Evolutionary conservation across 2,113 vertebrate genomes (phyloP).

Genomic region (Euleptes europaea): DNA sequence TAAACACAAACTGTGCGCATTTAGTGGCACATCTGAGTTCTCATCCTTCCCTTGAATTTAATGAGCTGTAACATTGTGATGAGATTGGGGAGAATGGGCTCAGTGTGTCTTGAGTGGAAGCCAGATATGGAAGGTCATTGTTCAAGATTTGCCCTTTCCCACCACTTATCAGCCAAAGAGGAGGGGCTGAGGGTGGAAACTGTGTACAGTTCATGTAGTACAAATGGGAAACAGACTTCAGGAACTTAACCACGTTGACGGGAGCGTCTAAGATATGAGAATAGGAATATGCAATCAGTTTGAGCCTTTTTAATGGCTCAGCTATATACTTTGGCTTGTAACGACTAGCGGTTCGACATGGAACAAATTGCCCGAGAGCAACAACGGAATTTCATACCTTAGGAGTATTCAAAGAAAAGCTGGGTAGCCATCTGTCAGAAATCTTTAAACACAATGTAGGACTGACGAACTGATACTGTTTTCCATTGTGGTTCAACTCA

Average conservation of each 20-base stretch:
- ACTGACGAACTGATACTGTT: neutral
- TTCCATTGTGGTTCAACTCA: neutral
- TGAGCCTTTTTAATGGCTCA: neutral
- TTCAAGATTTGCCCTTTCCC: conserved; percentile 69
- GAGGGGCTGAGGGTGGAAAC: conserved; percentile 44
- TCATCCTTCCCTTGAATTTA: conserved; percentile 65
- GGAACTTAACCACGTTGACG: conserved; percentile 35
- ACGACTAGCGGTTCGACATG: neutral
- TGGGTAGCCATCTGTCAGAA: neutral
- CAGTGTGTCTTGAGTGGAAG: conserved; percentile 62
- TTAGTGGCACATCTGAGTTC: conserved; percentile 52
- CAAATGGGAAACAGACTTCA: conserved; percentile 36
- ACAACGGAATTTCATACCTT: neutral
- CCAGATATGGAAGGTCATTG: conserved; percentile 57
- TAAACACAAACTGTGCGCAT: conserved; percentile 67
- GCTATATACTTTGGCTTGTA: neutral
- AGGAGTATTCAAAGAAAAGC: neutral
- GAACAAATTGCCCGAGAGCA: neutral
- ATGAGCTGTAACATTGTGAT: conserved; percentile 61
- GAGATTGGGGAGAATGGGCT: conserved; percentile 59
- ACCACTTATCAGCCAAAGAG: conserved; percentile 52
- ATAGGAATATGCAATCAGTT: neutral
- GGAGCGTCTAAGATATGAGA: neutral
- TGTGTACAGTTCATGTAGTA: conserved; percentile 33
- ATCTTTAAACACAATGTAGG: neutral